These are phyloP conservation scores for Helogale parvula DNA, from an alignment of 2,113 vertebrate genomes.

Conservation along the genomic window DNA sequence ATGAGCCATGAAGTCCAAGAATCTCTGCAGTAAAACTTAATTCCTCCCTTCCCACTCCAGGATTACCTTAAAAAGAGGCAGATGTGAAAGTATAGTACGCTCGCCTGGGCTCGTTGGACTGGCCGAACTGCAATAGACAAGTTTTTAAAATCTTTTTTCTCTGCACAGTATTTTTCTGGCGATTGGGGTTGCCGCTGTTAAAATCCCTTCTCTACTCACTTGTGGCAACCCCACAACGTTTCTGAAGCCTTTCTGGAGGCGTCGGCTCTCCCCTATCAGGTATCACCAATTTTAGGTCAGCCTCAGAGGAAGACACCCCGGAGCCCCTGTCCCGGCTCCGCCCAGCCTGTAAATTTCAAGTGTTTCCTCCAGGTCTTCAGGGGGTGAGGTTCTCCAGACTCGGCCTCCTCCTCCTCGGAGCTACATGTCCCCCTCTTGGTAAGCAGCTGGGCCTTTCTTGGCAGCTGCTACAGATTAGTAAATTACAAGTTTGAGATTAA, in stretches of 20 bases:
- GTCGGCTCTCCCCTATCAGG: too few species aligned
- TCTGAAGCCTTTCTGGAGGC: neutral
- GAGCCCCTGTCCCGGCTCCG: fast-evolving
- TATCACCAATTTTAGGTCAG: neutral
- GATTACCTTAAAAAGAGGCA: neutral
- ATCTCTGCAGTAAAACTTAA: neutral
- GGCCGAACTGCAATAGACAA: neutral
- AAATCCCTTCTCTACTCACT: neutral
- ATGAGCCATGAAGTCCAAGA: neutral
- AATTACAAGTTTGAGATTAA: conserved; percentile 84
- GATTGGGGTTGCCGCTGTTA: neutral
- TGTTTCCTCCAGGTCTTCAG: neutral
- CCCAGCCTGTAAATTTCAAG: neutral
- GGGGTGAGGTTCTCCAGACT: neutral
- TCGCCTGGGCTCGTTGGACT: neutral
- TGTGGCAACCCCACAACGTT: neutral
- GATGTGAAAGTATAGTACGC: neutral
- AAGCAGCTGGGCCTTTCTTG: conserved; percentile 82
- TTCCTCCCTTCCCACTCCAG: neutral
- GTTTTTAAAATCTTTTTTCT: neutral
- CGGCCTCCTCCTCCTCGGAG: neutral
- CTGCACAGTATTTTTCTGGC: neutral
- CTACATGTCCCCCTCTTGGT: conserved; percentile 51
- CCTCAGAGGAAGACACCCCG: neutral
- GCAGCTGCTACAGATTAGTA: conserved; percentile 85